Conservation (phyloP, 2,888 invertebrate species). For the Uropetala carovei region DNA sequence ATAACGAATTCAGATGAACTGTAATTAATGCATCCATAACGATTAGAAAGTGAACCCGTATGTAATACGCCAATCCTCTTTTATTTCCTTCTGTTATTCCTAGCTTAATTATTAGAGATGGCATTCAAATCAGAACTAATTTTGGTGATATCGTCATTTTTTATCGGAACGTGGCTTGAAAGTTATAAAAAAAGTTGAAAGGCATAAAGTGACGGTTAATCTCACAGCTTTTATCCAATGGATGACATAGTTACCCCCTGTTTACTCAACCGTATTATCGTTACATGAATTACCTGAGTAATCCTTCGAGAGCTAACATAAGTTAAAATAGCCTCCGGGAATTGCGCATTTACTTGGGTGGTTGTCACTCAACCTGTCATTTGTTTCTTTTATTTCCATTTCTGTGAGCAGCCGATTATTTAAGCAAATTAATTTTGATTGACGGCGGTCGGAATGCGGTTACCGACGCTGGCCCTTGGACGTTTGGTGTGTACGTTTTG, state of each 20-base stretch:
- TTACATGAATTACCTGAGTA: background rate
- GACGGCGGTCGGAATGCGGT: no score
- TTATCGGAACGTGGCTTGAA: background rate
- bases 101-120: no score
- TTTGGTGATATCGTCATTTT: background rate
- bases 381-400: background rate
- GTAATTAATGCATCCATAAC: background rate
- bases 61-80: background rate
- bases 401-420: no score
- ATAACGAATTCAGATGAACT: background rate
- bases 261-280: constrained; percentile 11
- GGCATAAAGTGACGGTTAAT: background rate
- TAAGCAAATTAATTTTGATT: no score
- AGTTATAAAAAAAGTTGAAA: background rate
- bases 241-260: background rate
- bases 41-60: background rate
- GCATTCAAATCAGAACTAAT: background rate
- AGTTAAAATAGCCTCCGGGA: background rate
- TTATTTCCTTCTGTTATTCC: background rate
- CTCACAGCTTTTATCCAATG: background rate
- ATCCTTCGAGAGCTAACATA: background rate
- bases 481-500: no score
- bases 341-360: background rate
- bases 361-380: background rate
- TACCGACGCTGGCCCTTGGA: no score